Evolutionary conservation across 2,113 vertebrate species (phyloP), one percentile per base, ranked within the genome.

Genomic region (Oreochromis tanganicae): DNA sequence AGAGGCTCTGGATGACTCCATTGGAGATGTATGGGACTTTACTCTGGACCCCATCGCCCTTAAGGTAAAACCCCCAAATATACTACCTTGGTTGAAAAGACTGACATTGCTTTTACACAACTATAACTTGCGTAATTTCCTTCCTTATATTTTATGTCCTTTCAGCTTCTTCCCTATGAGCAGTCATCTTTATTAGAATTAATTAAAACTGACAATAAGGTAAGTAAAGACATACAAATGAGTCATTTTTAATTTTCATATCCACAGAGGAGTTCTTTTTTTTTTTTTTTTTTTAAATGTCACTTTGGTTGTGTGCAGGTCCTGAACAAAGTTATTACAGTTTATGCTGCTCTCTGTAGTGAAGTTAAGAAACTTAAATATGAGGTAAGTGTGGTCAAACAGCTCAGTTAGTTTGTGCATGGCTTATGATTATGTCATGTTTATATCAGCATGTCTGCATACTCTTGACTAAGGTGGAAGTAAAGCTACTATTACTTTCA

Each of bases 141-240:
- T 86, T 85, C 32, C 19, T 13, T 7, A 6, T 7, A 13, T 36
- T 4, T 43, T 41, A 1, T 11, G 91, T 6, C 82, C n/a, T 87
- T 81, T 80, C 90, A 99, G 99, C 98, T 99, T 94, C 94, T 99
- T 82, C 98, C 99, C 1, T 98, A 97, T 92, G 99, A 99, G 87
- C 99, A 99, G 90, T 98, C 98, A 2, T 98, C 98, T 3, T 85
- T 99, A 50, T 92, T 99, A 93, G 98, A 99, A 88, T 97, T 99
- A 75, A 99, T 99, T 92, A 99, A 98, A 96, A 99, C 99, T 19
- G 99, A 99, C 95, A 99, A 99, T 93, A 99, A 99, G 97, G 99
- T 99, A 96, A 80, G 55, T 52, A 9, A 12, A 81, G 4, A 43
- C 3, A 43, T 21, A 43, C n/a, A 4, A 9, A 43, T 16, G 0